A percentile compares a stretch with the other conserved stretches of the same genome.
These are phyloP conservation scores for Bujurquina vittata DNA, from an alignment of 2,113 vertebrate species.

Conservation along the genomic window DNA sequence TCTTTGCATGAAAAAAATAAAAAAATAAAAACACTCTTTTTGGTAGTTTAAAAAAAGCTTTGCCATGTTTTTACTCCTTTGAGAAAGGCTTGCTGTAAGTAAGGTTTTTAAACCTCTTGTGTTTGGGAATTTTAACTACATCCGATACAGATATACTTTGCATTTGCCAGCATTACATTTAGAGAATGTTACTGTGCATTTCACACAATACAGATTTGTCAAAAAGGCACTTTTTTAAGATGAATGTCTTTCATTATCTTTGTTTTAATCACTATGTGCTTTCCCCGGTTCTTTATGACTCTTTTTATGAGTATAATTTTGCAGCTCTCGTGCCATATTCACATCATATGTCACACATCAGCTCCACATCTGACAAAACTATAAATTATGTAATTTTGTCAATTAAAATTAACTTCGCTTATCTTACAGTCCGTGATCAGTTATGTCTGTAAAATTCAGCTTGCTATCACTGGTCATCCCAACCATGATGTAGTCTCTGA, in stretches of 20 bases:
- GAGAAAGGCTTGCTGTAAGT: slow-evolving; percentile 15
- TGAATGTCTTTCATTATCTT: background rate
- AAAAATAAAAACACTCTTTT: slow-evolving; percentile 15
- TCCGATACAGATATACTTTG: background rate
- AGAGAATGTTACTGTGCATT: slow-evolving; percentile 1
- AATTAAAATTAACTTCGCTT: background rate
- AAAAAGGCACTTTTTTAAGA: background rate
- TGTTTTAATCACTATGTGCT: background rate
- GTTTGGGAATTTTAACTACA: slow-evolving; percentile 10
- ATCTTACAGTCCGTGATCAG: background rate
- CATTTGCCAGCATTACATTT: slow-evolving; percentile 10
- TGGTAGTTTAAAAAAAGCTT: slow-evolving; percentile 59
- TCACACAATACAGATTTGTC: background rate
- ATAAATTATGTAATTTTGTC: background rate
- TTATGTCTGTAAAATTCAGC: background rate
- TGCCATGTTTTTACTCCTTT: slow-evolving; percentile 1
- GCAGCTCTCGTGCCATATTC: background rate
- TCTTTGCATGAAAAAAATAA: background rate
- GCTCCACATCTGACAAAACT: accelerated
- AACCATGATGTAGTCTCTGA: background rate
- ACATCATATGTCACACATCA: background rate
- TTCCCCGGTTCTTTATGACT: background rate
- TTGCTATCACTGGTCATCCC: background rate
- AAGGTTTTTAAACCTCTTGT: slow-evolving; percentile 34
- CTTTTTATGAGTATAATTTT: background rate